These are phyloP conservation scores for Atta colombica DNA, from an alignment of 1,140 invertebrate genomes.

Conservation along the genomic window DNA sequence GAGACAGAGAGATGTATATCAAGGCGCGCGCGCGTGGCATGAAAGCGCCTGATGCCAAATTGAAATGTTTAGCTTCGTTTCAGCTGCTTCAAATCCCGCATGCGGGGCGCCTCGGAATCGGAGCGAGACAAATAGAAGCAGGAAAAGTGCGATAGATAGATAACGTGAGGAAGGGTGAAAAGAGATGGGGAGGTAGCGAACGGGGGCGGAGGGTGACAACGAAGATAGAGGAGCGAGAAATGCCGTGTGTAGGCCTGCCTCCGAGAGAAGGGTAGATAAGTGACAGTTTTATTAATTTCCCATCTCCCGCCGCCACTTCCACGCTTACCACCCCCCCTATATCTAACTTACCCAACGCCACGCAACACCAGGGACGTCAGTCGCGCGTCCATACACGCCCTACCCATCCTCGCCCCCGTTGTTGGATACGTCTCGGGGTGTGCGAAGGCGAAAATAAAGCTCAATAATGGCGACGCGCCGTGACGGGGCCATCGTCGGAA, in stretches of 20 bases:
- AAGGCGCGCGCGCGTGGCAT: constrained; percentile 11
- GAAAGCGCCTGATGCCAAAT: constrained; percentile 80
- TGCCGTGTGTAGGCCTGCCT: constrained; percentile 71
- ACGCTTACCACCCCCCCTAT: constrained; percentile 68
- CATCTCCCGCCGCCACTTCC: constrained; percentile 85
- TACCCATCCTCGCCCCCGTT: neutral
- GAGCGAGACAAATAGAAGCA: constrained; percentile 47
- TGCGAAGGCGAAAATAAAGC: constrained; percentile 79
- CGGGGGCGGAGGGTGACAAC: constrained; percentile 45
- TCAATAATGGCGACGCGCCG: constrained; percentile 81
- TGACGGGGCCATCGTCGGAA: constrained; percentile 68
- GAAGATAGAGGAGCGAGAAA: constrained; percentile 70
- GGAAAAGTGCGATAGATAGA: constrained; percentile 54
- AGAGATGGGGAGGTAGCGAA: neutral
- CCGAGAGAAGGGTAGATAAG: constrained; percentile 87
- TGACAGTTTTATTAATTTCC: constrained; percentile 92
- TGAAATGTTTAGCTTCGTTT: constrained; percentile 85
- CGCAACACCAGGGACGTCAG: constrained; percentile 74
- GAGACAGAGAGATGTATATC: constrained; percentile 47
- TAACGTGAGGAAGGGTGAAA: constrained; percentile 50
- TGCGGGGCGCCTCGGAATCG: constrained; percentile 53
- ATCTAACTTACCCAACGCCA: constrained; percentile 62
- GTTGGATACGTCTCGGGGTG: constrained; percentile 28
- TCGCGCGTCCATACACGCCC: constrained; percentile 73
- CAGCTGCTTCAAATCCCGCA: constrained; percentile 77